A percentile compares a stretch with the other conserved stretches of the same genome.
These are phyloP conservation scores for Entelurus aequoreus DNA, from an alignment of 2,113 vertebrate genomes.

Conservation along the genomic window DNA sequence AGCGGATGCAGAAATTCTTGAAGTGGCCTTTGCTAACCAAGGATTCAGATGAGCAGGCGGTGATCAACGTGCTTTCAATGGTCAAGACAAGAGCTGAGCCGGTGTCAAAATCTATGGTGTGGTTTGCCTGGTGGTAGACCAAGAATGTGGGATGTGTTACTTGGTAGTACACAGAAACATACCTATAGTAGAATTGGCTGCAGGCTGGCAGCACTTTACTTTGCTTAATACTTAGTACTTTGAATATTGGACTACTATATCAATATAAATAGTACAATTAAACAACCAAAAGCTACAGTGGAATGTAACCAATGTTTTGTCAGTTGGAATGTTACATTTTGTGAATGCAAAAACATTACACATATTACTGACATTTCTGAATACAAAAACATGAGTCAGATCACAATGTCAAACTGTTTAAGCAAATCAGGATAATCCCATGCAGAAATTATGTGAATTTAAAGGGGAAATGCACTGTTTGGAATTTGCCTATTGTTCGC, in stretches of 20 bases:
- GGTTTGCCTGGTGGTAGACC: slow-evolving; percentile 78
- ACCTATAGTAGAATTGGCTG: neutral
- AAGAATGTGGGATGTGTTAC: slow-evolving; percentile 19
- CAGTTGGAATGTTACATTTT: slow-evolving; percentile 16
- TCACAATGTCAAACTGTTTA: slow-evolving; percentile 9
- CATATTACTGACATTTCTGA: slow-evolving; percentile 16
- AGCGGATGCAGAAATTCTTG: slow-evolving; percentile 98
- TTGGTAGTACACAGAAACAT: neutral
- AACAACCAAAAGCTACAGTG: slow-evolving; percentile 10
- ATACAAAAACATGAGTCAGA: slow-evolving; percentile 22
- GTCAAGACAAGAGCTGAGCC: slow-evolving; percentile 96
- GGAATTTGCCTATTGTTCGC: too few species aligned
- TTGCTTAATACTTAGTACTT: slow-evolving; percentile 3
- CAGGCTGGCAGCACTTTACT: slow-evolving; percentile 38
- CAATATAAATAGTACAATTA: neutral
- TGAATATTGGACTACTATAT: neutral
- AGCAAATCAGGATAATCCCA: neutral
- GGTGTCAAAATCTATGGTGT: slow-evolving; percentile 88
- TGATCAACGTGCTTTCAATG: slow-evolving; percentile 97
- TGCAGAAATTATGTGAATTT: slow-evolving; percentile 20
- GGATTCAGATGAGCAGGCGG: slow-evolving; percentile 96
- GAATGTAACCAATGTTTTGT: slow-evolving; percentile 36
- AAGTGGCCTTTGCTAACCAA: slow-evolving; percentile 99
- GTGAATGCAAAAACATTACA: neutral
- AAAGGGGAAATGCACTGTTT: too few species aligned